phyloP scores from a whole-genome alignment of 2,888 invertebrate genomes.

The Linhomoeus sp. region DNA sequence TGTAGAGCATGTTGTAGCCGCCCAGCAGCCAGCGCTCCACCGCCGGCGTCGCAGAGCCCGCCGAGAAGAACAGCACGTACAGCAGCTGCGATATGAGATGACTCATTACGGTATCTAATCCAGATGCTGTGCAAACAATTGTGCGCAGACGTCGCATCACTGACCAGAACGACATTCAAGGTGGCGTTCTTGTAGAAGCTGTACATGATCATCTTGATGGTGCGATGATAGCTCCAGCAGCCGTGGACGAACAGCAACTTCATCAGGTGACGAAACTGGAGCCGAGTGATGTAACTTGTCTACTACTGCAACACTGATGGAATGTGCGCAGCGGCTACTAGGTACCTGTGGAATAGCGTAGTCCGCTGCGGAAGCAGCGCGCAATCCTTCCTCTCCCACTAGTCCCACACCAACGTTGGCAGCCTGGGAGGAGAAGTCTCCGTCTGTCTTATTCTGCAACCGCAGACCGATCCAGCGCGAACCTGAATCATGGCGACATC shows the following conservation, averaged over 20 bases:
- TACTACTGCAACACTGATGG: not conserved
- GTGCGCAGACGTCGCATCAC: no score
- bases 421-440: no score
- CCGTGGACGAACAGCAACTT: conserved; percentile 86
- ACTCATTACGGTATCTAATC: no score
- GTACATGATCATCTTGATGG: conserved; percentile 91
- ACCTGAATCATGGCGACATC: conserved; percentile 88
- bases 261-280: conserved; percentile 72
- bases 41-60: conserved; percentile 91
- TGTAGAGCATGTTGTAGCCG: conserved; percentile 84
- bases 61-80: conserved; percentile 33
- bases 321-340: no score
- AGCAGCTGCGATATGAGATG: no score
- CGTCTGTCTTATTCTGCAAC: no score
- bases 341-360: conserved; percentile 84
- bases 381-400: conserved; percentile 88
- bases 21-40: conserved; percentile 97
- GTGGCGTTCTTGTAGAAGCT: conserved; percentile 98
- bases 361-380: conserved; percentile 95
- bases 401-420: conserved; percentile 94
- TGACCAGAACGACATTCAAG: conserved; percentile 71
- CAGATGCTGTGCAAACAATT: no score
- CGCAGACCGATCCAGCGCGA: no score
- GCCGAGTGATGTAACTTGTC: no score
- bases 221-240: conserved; percentile 92